Conservation (phyloP, 2,113 vertebrate species). For the Python bivittatus region DNA sequence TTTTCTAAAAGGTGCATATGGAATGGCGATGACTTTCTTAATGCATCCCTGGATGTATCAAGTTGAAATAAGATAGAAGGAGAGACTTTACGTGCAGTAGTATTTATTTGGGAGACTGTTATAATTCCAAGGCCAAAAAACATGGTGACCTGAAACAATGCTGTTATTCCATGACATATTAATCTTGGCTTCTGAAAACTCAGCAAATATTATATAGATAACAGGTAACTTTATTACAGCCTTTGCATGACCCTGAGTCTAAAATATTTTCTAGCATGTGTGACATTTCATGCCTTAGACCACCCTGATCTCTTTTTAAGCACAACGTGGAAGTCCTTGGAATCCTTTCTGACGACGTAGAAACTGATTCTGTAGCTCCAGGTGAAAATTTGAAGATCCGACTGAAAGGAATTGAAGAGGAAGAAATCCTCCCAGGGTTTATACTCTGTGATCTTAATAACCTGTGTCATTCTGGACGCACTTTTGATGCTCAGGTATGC, state of each 20-base stretch:
- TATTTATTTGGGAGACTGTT: neutral
- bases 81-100: neutral
- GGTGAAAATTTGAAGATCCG: constrained; percentile 97
- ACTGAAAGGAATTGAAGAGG: constrained; percentile 98
- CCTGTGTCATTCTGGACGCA: constrained; percentile 97
- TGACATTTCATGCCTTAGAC: constrained; percentile 18
- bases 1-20: neutral
- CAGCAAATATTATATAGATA: neutral
- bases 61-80: neutral
- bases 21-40: neutral
- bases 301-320: constrained; percentile 68
- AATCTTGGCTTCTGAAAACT: neutral
- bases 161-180: neutral
- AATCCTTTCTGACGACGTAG: constrained; percentile 96
- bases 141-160: neutral
- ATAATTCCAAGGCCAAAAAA: neutral
- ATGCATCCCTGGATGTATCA: neutral
- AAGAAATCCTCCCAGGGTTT: constrained; percentile 97
- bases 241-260: neutral
- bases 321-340: constrained; percentile 97
- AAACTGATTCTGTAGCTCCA: constrained; percentile 92
- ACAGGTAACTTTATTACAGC: neutral
- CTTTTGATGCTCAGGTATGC: constrained; percentile 95
- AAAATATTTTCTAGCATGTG: neutral
- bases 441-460: constrained; percentile 97